phyloP scores from a whole-genome alignment of 1,140 invertebrate genomes.

The Agrypnia vestita region DNA sequence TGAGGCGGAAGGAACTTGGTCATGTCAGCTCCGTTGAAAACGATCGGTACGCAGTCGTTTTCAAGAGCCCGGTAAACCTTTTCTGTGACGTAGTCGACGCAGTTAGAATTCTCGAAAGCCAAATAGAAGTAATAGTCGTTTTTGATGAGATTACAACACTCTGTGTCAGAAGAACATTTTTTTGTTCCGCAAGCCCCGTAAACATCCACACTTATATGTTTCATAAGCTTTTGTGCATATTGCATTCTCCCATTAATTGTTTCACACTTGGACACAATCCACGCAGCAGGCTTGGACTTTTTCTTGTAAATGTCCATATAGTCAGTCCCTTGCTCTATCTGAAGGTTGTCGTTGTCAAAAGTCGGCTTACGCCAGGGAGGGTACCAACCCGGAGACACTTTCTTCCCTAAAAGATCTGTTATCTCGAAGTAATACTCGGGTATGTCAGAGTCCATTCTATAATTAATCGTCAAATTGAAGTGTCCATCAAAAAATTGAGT shows the following conservation, averaged over 20 bases:
- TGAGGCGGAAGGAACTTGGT: slow-evolving; percentile 67
- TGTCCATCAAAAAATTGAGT: slow-evolving; percentile 64
- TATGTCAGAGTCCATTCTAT: slow-evolving; percentile 78
- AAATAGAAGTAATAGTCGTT: slow-evolving; percentile 78
- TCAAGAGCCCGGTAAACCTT: slow-evolving; percentile 71
- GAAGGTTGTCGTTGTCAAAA: not conserved
- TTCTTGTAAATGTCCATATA: slow-evolving; percentile 9
- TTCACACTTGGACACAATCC: slow-evolving; percentile 78
- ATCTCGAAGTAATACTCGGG: slow-evolving; percentile 70
- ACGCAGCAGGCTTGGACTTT: slow-evolving; percentile 69
- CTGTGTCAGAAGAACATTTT: slow-evolving; percentile 63
- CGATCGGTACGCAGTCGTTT: slow-evolving; percentile 73
- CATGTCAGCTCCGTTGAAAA: slow-evolving; percentile 75
- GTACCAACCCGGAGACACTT: slow-evolving; percentile 62
- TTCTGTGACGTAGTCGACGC: slow-evolving; percentile 76
- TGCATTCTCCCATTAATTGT: slow-evolving; percentile 71
- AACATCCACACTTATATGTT: slow-evolving; percentile 77
- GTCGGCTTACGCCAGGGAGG: slow-evolving; percentile 49
- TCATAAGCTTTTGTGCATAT: slow-evolving; percentile 72
- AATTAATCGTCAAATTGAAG: slow-evolving; percentile 80
- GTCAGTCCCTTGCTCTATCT: slow-evolving; percentile 46
- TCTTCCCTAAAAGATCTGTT: slow-evolving; percentile 59
- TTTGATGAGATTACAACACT: slow-evolving; percentile 68
- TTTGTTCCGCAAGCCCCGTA: slow-evolving; percentile 76
- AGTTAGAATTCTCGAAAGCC: slow-evolving; percentile 76